phyloP scores from a whole-genome alignment of 1,140 invertebrate species.

The Hylaeus anthracinus region DNA sequence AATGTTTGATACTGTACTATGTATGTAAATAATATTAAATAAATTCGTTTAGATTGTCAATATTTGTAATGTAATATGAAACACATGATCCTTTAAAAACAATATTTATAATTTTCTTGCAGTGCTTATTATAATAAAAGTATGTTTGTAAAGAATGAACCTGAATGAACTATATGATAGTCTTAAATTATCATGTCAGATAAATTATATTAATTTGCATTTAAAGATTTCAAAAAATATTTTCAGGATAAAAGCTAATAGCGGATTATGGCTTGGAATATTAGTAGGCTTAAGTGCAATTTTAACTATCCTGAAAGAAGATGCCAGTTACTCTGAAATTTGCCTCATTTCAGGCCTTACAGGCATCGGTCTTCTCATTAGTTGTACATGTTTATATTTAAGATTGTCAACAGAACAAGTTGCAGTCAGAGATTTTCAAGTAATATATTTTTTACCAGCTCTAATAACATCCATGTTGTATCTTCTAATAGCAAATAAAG shows the following conservation, averaged over 20 bases:
- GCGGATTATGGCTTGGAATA: slow-evolving; percentile 82
- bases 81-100: not conserved
- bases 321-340: slow-evolving; percentile 77
- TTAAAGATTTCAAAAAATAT: slow-evolving; percentile 23
- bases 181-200: not conserved
- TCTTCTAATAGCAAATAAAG: slow-evolving; percentile 76
- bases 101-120: not conserved
- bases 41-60: not conserved
- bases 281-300: slow-evolving; percentile 80
- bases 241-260: slow-evolving; percentile 76
- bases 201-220: not conserved
- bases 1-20: not conserved
- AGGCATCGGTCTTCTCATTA: slow-evolving; percentile 74
- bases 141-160: slow-evolving; percentile 6
- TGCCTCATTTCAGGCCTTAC: slow-evolving; percentile 74
- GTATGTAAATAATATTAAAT: not conserved
- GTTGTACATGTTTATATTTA: slow-evolving; percentile 73
- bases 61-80: not conserved
- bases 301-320: slow-evolving; percentile 71
- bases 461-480: slow-evolving; percentile 75
- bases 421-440: slow-evolving; percentile 76
- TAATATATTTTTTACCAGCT: slow-evolving; percentile 78
- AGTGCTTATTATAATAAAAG: not conserved
- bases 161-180: not conserved
- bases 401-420: slow-evolving; percentile 73